Conservation (phyloP, 2,888 invertebrate species). For the Celastrina argiolus region DNA sequence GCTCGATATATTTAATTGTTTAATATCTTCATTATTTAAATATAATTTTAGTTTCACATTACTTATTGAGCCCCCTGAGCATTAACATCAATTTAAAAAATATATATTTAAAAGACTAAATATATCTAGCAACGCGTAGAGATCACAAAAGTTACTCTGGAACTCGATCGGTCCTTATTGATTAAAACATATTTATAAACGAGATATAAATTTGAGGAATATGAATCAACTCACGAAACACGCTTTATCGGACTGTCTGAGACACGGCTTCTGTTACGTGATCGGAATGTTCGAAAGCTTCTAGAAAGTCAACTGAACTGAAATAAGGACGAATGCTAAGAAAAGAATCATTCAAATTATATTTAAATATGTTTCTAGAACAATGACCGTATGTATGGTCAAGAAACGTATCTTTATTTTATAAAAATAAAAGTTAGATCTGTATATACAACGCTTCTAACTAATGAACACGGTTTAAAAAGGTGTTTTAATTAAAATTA, state of each 20-base stretch:
- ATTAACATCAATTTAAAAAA: too few species aligned
- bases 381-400: not conserved
- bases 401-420: too few species aligned
- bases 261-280: slow-evolving; percentile 67
- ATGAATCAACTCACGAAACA: slow-evolving; percentile 55
- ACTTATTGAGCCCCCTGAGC: too few species aligned
- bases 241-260: slow-evolving; percentile 57
- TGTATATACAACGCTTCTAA: too few species aligned
- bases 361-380: not conserved
- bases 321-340: slow-evolving; percentile 18
- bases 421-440: too few species aligned
- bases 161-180: not conserved
- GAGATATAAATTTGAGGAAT: slow-evolving; percentile 49
- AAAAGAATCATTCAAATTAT: not conserved
- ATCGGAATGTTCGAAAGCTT: slow-evolving; percentile 56
- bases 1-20: too few species aligned
- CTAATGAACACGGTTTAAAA: too few species aligned
- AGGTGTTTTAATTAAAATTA: too few species aligned
- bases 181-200: slow-evolving; percentile 29
- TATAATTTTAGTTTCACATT: too few species aligned
- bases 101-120: too few species aligned
- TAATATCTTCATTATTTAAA: too few species aligned
- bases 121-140: too few species aligned
- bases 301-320: slow-evolving; percentile 38
- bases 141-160: not conserved